A percentile compares a stretch with the other conserved stretches of the same genome.
Conservation (phyloP, 2,113 vertebrate genomes). For the Phainopepla nitens region DNA sequence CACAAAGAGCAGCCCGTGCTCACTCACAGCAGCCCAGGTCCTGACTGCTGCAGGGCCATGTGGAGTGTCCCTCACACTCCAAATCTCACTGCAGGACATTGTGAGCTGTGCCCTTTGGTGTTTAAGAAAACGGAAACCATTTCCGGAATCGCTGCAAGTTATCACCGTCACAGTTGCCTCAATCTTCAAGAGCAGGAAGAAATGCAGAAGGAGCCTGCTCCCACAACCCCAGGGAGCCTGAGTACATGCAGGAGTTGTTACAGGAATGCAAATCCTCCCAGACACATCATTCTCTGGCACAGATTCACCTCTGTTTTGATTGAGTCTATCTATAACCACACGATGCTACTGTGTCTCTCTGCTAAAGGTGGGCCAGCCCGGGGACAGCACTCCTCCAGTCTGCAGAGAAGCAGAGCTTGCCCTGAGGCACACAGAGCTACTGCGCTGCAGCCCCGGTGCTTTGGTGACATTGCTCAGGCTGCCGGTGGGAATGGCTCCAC, state of each 20-base stretch:
- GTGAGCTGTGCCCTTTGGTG: neutral
- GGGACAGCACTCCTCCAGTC: neutral
- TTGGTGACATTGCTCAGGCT: neutral
- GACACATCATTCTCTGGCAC: neutral
- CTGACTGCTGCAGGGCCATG: rapidly evolving
- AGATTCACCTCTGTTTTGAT: neutral
- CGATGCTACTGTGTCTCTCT: neutral
- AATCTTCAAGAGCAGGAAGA: neutral
- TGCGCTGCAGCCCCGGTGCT: neutral
- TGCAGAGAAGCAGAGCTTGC: neutral
- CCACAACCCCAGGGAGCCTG: neutral
- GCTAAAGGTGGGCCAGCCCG: neutral
- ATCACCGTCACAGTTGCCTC: neutral
- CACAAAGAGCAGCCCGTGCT: neutral
- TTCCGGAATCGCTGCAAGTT: neutral
- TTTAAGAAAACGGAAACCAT: neutral
- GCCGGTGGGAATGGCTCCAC: neutral
- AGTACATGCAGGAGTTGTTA: neutral
- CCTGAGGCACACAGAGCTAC: neutral
- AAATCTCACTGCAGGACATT: neutral
- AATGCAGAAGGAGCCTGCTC: neutral
- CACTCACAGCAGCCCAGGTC: neutral
- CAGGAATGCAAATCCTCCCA: neutral
- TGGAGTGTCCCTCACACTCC: rapidly evolving
- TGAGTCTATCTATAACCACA: neutral